Evolutionary conservation across 2,797 vertebrate genomes (phyloP).

Genomic region (Anableps anableps): DNA sequence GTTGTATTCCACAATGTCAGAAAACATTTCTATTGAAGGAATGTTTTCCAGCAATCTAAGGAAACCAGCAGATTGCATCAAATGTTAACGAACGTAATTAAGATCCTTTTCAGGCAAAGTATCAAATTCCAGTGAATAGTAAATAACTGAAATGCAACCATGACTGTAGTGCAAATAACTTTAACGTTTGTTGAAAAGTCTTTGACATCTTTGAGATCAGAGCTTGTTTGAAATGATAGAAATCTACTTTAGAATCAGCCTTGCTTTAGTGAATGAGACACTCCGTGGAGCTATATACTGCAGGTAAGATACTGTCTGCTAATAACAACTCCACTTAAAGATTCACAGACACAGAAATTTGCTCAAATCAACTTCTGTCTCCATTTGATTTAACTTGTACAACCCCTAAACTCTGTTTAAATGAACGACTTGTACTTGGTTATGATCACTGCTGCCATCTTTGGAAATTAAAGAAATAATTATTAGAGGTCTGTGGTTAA

Average conservation of each 20-base stretch:
- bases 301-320: not conserved
- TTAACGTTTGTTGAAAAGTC: not conserved
- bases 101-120: not conserved
- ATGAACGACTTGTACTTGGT: not conserved
- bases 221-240: not conserved
- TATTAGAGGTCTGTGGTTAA: not conserved
- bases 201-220: not conserved
- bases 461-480: not conserved
- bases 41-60: too few relatives aligned
- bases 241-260: too few relatives aligned
- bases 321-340: not conserved
- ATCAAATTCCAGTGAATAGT: not conserved
- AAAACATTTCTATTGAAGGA: not conserved
- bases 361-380: not conserved
- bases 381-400: not conserved
- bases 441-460: slow-evolving; percentile 6
- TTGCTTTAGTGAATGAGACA: not conserved
- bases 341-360: not conserved
- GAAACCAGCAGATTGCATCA: not conserved
- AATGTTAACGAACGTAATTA: not conserved
- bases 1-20: not conserved
- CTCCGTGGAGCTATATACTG: not conserved
- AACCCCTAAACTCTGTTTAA: not conserved
- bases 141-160: not conserved
- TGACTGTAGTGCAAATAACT: not conserved